These are phyloP conservation scores for Megalopta genalis DNA, from an alignment of 1,140 invertebrate genomes.

Conservation along the genomic window DNA sequence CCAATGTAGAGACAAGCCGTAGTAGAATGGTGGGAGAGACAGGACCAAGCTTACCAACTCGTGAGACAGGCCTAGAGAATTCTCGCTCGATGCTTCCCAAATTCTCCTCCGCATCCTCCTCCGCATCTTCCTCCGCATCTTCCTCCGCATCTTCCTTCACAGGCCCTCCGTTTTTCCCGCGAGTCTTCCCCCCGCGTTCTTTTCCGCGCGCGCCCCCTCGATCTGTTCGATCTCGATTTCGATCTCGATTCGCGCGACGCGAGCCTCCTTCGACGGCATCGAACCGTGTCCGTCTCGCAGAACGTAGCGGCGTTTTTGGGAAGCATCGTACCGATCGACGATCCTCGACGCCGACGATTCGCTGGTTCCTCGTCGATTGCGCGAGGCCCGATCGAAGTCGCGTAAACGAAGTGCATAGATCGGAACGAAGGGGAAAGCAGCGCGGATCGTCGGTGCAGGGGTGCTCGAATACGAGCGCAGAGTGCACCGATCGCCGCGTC, in stretches of 20 bases:
- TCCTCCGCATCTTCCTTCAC: no score
- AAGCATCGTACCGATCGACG: constrained; percentile 18
- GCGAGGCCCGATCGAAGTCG: not conserved
- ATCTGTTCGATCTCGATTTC: no score
- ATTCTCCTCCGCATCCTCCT: no score
- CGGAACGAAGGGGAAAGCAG: not conserved
- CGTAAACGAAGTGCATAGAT: not conserved
- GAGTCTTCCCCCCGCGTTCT: no score
- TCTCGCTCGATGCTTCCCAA: constrained; percentile 43
- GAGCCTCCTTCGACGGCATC: no score
- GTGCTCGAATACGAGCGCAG: not conserved
- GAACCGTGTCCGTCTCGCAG: no score
- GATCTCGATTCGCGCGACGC: no score
- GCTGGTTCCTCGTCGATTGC: constrained; percentile 1
- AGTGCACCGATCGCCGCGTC: not conserved
- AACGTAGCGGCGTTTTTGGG: constrained; percentile 14
- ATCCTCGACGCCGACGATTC: not conserved
- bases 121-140: no score
- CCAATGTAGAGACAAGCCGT: constrained; percentile 31
- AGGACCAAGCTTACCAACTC: constrained; percentile 78
- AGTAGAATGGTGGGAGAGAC: constrained; percentile 66
- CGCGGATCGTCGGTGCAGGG: constrained; percentile 8
- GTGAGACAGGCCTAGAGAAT: constrained; percentile 62
- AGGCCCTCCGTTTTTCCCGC: no score
- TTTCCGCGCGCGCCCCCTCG: no score